Conservation (phyloP, 1,140 invertebrate genomes). For the Ceratina japonica region DNA sequence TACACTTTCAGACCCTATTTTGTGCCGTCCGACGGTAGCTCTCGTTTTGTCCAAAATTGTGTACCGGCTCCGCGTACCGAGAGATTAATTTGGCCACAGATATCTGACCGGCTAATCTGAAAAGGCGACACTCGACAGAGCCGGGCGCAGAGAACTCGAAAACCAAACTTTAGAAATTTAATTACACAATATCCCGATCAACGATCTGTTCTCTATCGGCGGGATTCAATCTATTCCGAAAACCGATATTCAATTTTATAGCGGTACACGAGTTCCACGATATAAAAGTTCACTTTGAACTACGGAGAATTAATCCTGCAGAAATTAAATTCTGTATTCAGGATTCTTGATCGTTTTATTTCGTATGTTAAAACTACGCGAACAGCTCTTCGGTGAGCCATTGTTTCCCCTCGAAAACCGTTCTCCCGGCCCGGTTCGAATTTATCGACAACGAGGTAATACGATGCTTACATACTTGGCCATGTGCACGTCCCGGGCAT, state of each 20-base stretch:
- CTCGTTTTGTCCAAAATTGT: background rate
- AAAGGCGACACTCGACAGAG: background rate
- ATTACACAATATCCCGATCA: no score
- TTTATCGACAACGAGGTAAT: constrained; percentile 25
- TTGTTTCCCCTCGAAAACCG: constrained; percentile 5
- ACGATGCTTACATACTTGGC: constrained; percentile 8
- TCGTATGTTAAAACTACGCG: background rate
- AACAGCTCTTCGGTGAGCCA: background rate
- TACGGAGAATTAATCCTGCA: background rate
- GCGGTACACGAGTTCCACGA: no score
- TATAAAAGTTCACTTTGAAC: no score
- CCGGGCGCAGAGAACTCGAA: no score
- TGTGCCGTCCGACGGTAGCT: no score
- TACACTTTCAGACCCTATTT: background rate
- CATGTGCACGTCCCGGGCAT: background rate
- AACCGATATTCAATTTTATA: no score
- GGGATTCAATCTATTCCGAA: no score
- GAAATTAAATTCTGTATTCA: background rate
- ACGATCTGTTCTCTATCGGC: no score
- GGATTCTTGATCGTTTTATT: background rate
- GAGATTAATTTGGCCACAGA: background rate
- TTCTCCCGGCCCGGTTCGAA: constrained; percentile 2
- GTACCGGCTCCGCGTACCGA: background rate
- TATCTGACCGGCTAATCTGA: background rate
- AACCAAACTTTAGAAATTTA: no score